Percentiles rank a stretch among this genome's conserved stretches.
phyloP scores from a whole-genome alignment of 2,113 vertebrate genomes.

The Platycercus adscitus region DNA sequence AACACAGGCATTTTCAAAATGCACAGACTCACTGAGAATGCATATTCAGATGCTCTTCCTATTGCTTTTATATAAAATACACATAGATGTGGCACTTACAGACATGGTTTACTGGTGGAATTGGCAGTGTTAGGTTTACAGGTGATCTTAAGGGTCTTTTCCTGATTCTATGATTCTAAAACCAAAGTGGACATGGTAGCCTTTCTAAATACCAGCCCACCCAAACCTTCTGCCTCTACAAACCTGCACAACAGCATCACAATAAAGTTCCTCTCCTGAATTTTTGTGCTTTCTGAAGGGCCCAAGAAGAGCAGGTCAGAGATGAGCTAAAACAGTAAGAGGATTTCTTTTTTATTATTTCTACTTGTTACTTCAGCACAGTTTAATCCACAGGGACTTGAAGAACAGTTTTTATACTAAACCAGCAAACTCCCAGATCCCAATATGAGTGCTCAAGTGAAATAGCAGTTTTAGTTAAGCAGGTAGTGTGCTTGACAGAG shows the following conservation, averaged over 20 bases:
- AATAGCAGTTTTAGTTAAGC: neutral
- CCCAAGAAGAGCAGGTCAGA: neutral
- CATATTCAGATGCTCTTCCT: neutral
- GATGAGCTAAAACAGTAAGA: neutral
- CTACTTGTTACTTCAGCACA: neutral
- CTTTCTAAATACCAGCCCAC: neutral
- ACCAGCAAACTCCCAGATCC: neutral
- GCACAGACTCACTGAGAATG: neutral
- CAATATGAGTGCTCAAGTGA: neutral
- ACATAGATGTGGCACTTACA: accelerated
- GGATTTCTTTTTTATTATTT: neutral
- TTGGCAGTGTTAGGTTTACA: neutral
- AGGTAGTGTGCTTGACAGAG: neutral
- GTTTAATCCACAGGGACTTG: neutral
- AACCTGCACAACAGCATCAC: neutral
- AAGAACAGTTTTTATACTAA: neutral
- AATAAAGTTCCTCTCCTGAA: neutral
- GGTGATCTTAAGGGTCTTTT: neutral
- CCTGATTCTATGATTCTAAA: neutral
- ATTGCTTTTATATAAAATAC: neutral
- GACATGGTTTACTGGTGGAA: neutral
- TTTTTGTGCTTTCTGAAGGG: neutral
- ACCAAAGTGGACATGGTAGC: neutral
- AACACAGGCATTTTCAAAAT: neutral
- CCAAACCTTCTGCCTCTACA: neutral